Evolutionary conservation across 2,888 invertebrate species (phyloP), one percentile per base, ranked within the genome.

Genomic region (Euplexia lucipara): DNA sequence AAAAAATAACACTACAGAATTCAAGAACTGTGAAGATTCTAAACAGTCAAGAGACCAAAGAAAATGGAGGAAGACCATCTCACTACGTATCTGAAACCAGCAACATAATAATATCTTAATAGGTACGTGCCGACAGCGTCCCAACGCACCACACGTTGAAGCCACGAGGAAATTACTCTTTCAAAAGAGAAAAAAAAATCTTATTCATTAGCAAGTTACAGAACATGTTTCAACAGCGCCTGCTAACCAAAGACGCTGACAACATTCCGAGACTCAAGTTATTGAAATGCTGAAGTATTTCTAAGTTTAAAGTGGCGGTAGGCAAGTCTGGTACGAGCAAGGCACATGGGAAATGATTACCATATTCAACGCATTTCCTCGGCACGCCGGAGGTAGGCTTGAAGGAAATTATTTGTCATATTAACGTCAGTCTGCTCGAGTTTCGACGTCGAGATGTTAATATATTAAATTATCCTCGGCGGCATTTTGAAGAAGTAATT

Each of bases 391-490:
- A 86, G 85, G 90, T 92, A 91, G 92, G 92, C 93, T 90, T 87
- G 84, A 83, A 89, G 91, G 91, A 92, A 93, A 93, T 93, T 92
- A 93, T 94, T 94, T 94, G 93, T 94, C 94, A 94, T 92, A 94
- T 94, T 94, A 94, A 94, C 91, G 94, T 94, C 94, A 93, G 90
- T 92, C 78, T 68, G 80, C 83, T 83, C 83, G 88, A 90, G 89
- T 91, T 92, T 89, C 90, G 84, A 88, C 86, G 87, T 82, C 83
- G 81, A 87, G 88, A 90, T 91, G 90, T 89, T 94, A 92, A 92
- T 92, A 90, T 91, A 93, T 93, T 91, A 88, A 91, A 92, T 93
- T 91, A 90, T 86, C 82, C 88, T 87, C 86, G 48, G 79, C 84
- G 88, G 89, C 85, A 88, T 86, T 87, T 83, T 80, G 78, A 80